These are phyloP conservation scores for Monoplex corrugatus DNA, from an alignment of 2,888 invertebrate genomes.

Conservation along the genomic window DNA sequence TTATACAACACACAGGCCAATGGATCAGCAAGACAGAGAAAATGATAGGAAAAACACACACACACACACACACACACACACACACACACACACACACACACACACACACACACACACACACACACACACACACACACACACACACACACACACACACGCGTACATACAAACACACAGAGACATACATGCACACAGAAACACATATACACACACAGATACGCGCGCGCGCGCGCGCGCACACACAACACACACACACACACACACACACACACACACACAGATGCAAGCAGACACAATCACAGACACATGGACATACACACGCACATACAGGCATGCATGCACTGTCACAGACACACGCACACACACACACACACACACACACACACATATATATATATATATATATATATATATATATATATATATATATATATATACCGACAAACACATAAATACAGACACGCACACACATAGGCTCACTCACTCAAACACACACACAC, in stretches of 20 bases:
- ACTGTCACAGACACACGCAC: not conserved
- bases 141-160: too few relatives aligned
- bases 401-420: not conserved
- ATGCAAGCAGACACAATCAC: not conserved
- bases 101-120: too few relatives aligned
- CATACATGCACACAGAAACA: not conserved
- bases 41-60: too few relatives aligned
- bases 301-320: not conserved
- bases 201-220: not conserved
- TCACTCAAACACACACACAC: constrained; percentile 28
- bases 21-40: too few relatives aligned
- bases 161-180: too few relatives aligned
- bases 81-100: too few relatives aligned
- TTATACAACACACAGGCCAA: too few relatives aligned
- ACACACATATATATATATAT: not conserved
- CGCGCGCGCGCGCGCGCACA: not conserved
- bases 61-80: too few relatives aligned
- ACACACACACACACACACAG: not conserved
- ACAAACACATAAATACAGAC: constrained; percentile 6
- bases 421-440: not conserved
- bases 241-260: constrained; percentile 28
- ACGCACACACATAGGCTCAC: not conserved
- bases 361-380: not conserved
- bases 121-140: too few relatives aligned
- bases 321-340: not conserved